Percentiles rank a stretch among this genome's conserved stretches.
These are phyloP conservation scores for Tanypteryx hageni DNA, from an alignment of 2,888 invertebrate species.

Conservation along the genomic window DNA sequence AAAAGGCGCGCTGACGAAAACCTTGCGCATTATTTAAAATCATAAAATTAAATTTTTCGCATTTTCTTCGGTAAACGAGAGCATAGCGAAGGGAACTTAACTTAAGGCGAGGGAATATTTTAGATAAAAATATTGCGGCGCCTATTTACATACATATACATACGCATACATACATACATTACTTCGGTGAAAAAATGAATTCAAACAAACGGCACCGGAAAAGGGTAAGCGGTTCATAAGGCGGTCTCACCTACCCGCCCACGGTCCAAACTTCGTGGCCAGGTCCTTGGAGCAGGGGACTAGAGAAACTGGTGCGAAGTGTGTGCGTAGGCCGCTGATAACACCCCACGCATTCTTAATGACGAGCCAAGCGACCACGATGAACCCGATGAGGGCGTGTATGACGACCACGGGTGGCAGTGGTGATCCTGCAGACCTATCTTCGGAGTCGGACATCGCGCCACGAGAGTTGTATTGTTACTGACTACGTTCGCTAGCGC, in stretches of 20 bases:
- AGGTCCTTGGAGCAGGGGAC: conserved; percentile 74
- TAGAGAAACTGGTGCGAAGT: conserved; percentile 83
- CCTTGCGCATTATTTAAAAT: no score
- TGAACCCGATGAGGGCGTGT: conserved; percentile 49
- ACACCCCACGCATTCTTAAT: conserved; percentile 77
- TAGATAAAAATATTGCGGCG: no score
- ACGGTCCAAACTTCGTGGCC: conserved; percentile 85
- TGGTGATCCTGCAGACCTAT: neutral
- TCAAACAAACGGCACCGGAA: conserved; percentile 40
- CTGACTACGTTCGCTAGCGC: neutral
- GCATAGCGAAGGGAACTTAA: no score
- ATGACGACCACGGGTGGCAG: conserved; percentile 39
- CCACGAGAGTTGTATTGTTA: neutral
- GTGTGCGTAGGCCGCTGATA: conserved; percentile 78
- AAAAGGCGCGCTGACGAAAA: no score
- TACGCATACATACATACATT: no score
- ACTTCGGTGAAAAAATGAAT: no score
- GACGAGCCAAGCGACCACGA: conserved; percentile 37
- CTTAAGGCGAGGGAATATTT: no score
- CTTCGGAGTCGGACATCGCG: conserved; percentile 6
- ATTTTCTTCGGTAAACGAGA: no score
- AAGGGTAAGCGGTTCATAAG: conserved; percentile 67
- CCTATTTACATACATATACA: no score
- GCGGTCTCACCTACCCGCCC: conserved; percentile 85
- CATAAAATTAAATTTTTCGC: no score